Evolutionary conservation across 2,888 invertebrate species (phyloP).

Genomic region (Busseola fusca): DNA sequence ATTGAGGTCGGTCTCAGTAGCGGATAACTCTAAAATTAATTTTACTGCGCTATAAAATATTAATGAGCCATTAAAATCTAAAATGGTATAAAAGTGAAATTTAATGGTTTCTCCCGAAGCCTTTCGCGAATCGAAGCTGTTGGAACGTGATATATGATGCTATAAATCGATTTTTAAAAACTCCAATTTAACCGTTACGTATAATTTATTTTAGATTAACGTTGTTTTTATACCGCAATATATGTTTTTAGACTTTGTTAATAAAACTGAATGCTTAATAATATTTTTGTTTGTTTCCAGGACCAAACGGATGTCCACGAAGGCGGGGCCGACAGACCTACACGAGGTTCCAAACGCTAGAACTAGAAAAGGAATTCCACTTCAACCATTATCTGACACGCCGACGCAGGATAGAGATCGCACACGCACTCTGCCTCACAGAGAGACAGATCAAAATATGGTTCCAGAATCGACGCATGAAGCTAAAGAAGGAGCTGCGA

Average conservation of each 20-base stretch:
- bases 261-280: slow-evolving; percentile 56
- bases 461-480: slow-evolving; percentile 99
- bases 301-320: slow-evolving; percentile 98
- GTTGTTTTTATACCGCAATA: slow-evolving; percentile 53
- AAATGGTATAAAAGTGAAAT: slow-evolving; percentile 88
- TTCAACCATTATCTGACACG: slow-evolving; percentile 99
- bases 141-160: slow-evolving; percentile 80
- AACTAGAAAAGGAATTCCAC: slow-evolving; percentile 99
- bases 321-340: slow-evolving; percentile 98
- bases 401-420: slow-evolving; percentile 98
- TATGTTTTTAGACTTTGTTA: slow-evolving; percentile 34
- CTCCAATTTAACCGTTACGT: slow-evolving; percentile 71
- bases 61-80: slow-evolving; percentile 88
- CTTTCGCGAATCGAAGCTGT: slow-evolving; percentile 78
- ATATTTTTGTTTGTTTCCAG: slow-evolving; percentile 89
- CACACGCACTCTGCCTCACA: slow-evolving; percentile 98
- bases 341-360: slow-evolving; percentile 99
- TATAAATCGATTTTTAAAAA: slow-evolving; percentile 81
- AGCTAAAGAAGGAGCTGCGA: slow-evolving; percentile 97
- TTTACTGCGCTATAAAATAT: slow-evolving; percentile 86
- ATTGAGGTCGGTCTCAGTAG: slow-evolving; percentile 83
- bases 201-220: slow-evolving; percentile 67
- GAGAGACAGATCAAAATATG: slow-evolving; percentile 99
- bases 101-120: slow-evolving; percentile 82
- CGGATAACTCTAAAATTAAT: slow-evolving; percentile 87